These are phyloP conservation scores for Nemurella pictetii DNA, from an alignment of 2,888 invertebrate species.

Conservation along the genomic window DNA sequence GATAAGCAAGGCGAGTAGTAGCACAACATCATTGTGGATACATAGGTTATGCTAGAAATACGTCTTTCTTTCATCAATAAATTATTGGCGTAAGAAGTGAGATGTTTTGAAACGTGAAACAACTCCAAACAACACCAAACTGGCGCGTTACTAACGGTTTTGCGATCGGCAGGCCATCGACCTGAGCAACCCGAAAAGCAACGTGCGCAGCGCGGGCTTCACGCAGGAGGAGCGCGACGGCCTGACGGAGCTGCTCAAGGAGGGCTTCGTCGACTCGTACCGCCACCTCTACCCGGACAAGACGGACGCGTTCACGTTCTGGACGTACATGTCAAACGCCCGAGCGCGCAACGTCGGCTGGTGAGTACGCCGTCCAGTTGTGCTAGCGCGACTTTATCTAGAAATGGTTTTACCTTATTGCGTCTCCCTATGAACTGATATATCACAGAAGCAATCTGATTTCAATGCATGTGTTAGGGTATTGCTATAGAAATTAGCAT, in stretches of 20 bases:
- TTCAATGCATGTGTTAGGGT: too few species aligned
- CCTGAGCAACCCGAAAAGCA: constrained; percentile 90
- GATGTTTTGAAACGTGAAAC: too few species aligned
- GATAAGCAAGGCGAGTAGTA: too few species aligned
- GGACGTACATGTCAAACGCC: constrained; percentile 90
- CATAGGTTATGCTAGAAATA: too few species aligned
- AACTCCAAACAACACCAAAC: too few species aligned
- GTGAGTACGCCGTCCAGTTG: constrained; percentile 57
- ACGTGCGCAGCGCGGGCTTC: constrained; percentile 92
- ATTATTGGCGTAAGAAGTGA: too few species aligned
- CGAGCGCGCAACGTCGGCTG: constrained; percentile 93
- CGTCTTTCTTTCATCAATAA: too few species aligned
- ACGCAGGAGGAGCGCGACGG: constrained; percentile 92
- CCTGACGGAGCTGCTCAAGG: constrained; percentile 78
- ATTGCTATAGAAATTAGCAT: too few species aligned
- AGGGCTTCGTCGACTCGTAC: constrained; percentile 88
- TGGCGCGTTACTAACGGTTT: neutral
- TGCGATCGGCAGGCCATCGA: constrained; percentile 58
- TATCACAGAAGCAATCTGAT: too few species aligned
- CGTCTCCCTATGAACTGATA: too few species aligned
- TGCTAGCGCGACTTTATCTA: constrained; percentile 7
- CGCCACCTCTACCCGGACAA: constrained; percentile 83
- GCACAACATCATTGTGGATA: too few species aligned
- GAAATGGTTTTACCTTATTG: too few species aligned
- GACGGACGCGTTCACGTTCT: constrained; percentile 86